Percentiles rank a stretch among this genome's conserved stretches.
phyloP scores from a whole-genome alignment of 2,797 vertebrate genomes.

The Paramormyrops hopkinsi region DNA sequence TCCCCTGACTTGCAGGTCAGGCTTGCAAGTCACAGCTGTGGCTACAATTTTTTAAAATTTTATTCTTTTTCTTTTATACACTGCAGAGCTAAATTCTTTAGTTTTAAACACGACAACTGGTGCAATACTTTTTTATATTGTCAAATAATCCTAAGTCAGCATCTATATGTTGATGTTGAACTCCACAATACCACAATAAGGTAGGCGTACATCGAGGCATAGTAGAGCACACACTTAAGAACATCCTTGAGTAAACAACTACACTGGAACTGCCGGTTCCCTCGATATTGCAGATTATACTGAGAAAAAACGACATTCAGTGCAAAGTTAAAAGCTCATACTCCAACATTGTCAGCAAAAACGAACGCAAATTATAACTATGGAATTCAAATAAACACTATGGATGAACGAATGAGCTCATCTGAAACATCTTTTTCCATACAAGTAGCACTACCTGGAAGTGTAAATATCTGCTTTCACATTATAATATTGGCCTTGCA shows the following conservation, averaged over 20 bases:
- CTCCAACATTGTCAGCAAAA: conserved; percentile 30
- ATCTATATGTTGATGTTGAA: conserved; percentile 79
- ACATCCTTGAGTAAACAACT: conserved; percentile 97
- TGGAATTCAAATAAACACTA: conserved; percentile 84
- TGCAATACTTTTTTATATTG: conserved; percentile 88
- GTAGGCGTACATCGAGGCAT: conserved; percentile 93
- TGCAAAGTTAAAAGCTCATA: conserved; percentile 78
- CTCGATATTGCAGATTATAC: conserved; percentile 76
- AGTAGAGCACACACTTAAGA: conserved; percentile 85
- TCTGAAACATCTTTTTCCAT: conserved; percentile 73
- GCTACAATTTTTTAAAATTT: conserved; percentile 71
- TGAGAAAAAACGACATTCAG: conserved; percentile 85
- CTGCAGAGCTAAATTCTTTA: conserved; percentile 97
- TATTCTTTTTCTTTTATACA: conserved; percentile 63
- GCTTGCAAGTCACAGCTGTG: conserved; percentile 97
- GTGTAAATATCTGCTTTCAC: conserved; percentile 98
- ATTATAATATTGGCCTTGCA: conserved; percentile 99
- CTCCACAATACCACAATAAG: conserved; percentile 87
- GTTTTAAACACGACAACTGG: conserved; percentile 85
- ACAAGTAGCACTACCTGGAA: conserved; percentile 96
- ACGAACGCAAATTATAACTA: conserved; percentile 37
- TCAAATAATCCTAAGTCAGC: conserved; percentile 84
- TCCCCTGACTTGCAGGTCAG: conserved; percentile 75
- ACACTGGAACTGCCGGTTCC: conserved; percentile 85
- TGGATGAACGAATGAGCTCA: conserved; percentile 84